phyloP scores from a whole-genome alignment of 2,113 vertebrate genomes.

The Lasiurus borealis region DNA sequence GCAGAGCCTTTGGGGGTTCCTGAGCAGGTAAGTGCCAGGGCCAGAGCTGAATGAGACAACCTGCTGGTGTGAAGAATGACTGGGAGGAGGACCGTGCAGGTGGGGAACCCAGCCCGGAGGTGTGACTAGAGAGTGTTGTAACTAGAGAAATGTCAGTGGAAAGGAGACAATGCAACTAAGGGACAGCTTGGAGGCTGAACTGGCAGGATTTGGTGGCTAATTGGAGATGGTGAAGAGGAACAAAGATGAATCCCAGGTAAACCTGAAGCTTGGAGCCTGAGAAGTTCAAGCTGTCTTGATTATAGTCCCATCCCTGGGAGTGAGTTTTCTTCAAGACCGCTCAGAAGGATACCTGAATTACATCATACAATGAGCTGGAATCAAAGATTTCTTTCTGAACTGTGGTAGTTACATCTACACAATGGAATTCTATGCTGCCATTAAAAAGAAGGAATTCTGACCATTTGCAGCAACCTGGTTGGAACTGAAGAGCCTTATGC shows the following conservation, averaged over 20 bases:
- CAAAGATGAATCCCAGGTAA: neutral
- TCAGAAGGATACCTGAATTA: neutral
- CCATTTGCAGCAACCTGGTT: too few species aligned
- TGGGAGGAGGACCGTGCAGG: neutral
- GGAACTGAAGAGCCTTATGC: too few species aligned
- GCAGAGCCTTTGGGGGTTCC: neutral
- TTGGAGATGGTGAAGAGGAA: neutral
- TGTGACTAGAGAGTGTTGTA: neutral
- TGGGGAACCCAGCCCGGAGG: neutral
- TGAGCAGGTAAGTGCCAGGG: neutral
- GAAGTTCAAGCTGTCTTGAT: neutral
- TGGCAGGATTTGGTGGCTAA: neutral
- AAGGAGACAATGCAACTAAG: neutral
- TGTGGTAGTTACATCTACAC: too few species aligned
- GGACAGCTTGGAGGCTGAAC: neutral
- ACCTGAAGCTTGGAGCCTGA: neutral
- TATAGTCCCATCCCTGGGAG: neutral
- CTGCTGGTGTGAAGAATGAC: neutral
- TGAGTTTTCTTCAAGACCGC: neutral
- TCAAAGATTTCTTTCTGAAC: slow-evolving; percentile 27
- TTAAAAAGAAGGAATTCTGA: too few species aligned
- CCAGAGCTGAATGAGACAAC: neutral
- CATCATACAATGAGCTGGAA: neutral
- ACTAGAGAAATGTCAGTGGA: neutral
- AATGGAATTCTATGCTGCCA: too few species aligned